Evolutionary conservation across 2,113 vertebrate genomes (phyloP).

Genomic region (Passerina amoena): DNA sequence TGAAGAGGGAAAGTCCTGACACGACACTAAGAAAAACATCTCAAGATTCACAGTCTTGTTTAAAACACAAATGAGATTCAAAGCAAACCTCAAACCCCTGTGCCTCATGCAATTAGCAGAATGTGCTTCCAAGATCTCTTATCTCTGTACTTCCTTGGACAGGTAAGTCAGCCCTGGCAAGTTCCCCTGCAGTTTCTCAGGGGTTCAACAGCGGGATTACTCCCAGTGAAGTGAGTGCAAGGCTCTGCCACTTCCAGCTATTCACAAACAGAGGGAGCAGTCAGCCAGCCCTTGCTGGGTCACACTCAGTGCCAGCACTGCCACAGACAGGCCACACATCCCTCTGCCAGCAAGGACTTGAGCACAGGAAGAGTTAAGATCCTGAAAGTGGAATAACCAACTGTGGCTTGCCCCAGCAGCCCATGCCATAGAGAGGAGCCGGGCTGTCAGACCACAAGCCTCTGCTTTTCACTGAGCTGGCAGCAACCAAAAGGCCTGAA

Average conservation of each 20-base stretch:
- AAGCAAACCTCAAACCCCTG: not conserved
- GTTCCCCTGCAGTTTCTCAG: not conserved
- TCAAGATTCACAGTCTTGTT: not conserved
- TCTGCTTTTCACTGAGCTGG: not conserved
- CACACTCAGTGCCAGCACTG: not conserved
- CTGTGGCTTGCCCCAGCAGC: not conserved
- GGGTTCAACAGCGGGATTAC: not conserved
- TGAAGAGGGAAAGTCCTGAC: not conserved
- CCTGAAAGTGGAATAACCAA: not conserved
- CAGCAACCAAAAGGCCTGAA: not conserved
- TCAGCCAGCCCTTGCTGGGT: not conserved
- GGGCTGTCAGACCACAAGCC: not conserved
- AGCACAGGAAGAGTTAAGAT: not conserved
- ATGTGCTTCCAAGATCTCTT: not conserved
- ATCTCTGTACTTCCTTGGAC: not conserved
- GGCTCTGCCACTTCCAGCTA: not conserved
- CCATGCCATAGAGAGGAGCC: fast-evolving
- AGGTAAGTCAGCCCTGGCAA: not conserved
- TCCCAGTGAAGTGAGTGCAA: fast-evolving
- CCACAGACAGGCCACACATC: not conserved
- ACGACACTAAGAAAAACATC: not conserved
- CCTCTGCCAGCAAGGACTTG: not conserved
- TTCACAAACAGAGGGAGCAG: not conserved
- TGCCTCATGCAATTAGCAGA: not conserved
- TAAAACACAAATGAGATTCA: not conserved